phyloP scores from a whole-genome alignment of 2,113 vertebrate genomes.

The Rattus norvegicus region DNA sequence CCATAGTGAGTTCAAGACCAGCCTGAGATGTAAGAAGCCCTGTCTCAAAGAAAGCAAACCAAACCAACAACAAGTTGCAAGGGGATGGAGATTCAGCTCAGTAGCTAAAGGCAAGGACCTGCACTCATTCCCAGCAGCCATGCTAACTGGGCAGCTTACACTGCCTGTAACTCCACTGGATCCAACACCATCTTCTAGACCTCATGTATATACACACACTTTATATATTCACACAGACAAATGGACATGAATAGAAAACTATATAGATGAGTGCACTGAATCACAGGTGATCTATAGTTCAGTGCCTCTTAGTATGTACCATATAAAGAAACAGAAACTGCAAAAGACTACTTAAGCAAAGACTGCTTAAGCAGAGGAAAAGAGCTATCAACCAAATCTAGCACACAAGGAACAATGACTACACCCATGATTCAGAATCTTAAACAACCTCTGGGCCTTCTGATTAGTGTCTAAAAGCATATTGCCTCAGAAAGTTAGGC shows the following conservation, averaged over 20 bases:
- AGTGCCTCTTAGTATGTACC: background rate
- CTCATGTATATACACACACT: background rate
- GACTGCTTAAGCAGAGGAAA: background rate
- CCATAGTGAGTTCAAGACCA: background rate
- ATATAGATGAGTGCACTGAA: background rate
- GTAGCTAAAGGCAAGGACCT: background rate
- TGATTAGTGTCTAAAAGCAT: background rate
- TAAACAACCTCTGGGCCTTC: background rate
- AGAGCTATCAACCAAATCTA: background rate
- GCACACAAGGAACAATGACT: background rate
- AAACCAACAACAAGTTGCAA: background rate
- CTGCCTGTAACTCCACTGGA: background rate
- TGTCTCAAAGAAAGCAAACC: background rate
- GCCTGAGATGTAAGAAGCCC: background rate
- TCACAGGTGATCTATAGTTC: background rate
- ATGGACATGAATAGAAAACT: background rate
- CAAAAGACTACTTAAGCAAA: background rate
- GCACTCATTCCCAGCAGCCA: background rate
- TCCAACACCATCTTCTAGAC: background rate
- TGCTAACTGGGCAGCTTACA: background rate
- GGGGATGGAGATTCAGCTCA: background rate
- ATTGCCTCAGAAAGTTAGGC: constrained; percentile 16
- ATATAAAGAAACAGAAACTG: background rate
- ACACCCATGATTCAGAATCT: background rate
- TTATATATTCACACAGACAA: background rate